phyloP scores from a whole-genome alignment of 2,888 invertebrate species.

The Bombylius major region DNA sequence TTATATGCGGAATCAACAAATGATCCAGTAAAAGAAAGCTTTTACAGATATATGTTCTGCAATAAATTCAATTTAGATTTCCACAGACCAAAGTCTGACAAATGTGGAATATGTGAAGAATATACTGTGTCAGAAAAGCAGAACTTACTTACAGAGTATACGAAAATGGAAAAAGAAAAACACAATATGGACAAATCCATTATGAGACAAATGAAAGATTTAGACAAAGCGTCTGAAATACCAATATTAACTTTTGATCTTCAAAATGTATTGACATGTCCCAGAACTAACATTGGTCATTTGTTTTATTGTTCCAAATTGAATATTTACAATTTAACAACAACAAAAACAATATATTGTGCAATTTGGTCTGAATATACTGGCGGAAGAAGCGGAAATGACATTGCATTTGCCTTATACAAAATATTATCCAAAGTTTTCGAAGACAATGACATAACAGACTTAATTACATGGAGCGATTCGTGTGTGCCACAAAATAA shows the following conservation, averaged over 20 bases:
- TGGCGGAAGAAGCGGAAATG: no score
- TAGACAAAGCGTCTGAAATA: conserved; percentile 1
- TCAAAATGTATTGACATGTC: conserved; percentile 1
- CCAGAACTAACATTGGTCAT: background rate
- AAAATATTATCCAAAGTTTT: no score
- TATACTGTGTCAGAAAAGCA: conserved; percentile 4
- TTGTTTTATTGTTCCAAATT: background rate
- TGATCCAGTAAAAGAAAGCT: background rate
- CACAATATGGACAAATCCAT: background rate
- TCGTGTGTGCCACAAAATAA: no score
- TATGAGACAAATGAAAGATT: conserved; percentile 2
- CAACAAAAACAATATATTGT: background rate
- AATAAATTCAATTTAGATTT: conserved; percentile 6
- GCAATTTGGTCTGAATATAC: no score
- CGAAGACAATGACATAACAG: no score
- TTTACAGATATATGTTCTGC: background rate
- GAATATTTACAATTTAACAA: background rate
- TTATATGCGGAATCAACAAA: background rate
- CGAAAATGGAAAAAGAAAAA: background rate
- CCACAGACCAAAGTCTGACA: conserved; percentile 6
- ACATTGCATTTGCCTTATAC: no score
- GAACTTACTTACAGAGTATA: background rate
- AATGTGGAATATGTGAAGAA: conserved; percentile 5
- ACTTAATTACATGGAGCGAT: no score
- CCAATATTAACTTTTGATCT: conserved; percentile 6